A percentile compares a stretch with the other conserved stretches of the same genome.
These are phyloP conservation scores for Mus pahari DNA, from an alignment of 2,113 vertebrate species.

Conservation along the genomic window DNA sequence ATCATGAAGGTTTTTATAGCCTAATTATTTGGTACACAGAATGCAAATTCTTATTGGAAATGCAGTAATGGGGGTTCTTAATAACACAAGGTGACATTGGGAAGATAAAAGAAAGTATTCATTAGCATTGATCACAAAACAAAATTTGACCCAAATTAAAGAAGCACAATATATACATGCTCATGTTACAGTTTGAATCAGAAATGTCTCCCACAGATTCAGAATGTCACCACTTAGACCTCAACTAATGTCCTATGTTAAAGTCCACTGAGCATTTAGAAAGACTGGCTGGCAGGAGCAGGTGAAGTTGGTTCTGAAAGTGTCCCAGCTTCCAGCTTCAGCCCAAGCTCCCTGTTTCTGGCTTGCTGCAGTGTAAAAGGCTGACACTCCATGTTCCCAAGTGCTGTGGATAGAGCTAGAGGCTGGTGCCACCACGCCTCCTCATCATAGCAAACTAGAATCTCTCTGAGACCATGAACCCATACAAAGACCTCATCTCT, in stretches of 20 bases:
- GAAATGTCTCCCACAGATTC: not conserved
- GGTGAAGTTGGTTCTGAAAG: not conserved
- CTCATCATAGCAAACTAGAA: not conserved
- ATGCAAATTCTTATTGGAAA: conserved; percentile 26
- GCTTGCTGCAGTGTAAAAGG: not conserved
- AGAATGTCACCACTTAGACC: not conserved
- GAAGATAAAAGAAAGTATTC: not conserved
- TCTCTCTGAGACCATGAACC: not conserved
- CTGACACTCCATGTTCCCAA: not conserved
- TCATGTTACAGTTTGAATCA: not conserved
- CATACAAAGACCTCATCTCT: not conserved
- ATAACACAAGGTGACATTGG: not conserved
- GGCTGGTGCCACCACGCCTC: not conserved
- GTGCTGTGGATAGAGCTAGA: not conserved
- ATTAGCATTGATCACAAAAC: not conserved
- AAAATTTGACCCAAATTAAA: not conserved
- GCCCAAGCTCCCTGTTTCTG: not conserved
- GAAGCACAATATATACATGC: not conserved
- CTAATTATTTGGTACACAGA: not conserved
- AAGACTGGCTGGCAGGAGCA: not conserved
- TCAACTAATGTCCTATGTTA: not conserved
- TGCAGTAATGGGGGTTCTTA: not conserved
- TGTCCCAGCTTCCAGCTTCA: not conserved
- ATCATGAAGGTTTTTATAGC: not conserved
- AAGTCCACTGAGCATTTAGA: not conserved